Conservation (phyloP, 2,113 vertebrate species). For the Athene cunicularia region DNA sequence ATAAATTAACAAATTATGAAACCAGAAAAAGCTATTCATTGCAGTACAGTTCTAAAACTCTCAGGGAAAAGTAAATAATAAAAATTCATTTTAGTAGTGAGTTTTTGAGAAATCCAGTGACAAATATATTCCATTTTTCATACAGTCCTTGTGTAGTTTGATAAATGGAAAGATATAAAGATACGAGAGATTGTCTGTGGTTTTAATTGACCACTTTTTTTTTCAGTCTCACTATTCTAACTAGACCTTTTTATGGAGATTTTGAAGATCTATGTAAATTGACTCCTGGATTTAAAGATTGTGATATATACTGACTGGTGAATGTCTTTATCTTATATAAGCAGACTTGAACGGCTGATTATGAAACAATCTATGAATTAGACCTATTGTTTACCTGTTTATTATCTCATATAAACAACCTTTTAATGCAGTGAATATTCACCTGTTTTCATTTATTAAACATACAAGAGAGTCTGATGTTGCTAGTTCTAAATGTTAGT, state of each 20-base stretch:
- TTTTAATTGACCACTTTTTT: not conserved
- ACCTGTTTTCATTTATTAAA: not conserved
- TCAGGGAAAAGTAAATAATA: not conserved
- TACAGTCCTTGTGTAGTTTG: not conserved
- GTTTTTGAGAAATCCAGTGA: not conserved
- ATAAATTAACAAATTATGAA: not conserved
- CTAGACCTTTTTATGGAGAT: not conserved
- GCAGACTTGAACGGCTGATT: not conserved
- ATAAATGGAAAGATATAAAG: not conserved
- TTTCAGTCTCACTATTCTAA: not conserved
- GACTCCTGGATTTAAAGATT: not conserved
- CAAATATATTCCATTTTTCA: not conserved
- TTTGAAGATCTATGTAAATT: not conserved
- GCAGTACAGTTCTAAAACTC: not conserved
- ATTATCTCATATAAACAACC: not conserved
- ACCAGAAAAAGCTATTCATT: not conserved
- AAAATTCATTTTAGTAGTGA: not conserved
- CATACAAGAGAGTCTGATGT: not conserved
- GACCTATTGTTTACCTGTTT: not conserved
- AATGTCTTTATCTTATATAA: not conserved
- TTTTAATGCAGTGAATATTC: not conserved
- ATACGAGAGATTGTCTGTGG: not conserved
- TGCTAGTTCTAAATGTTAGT: not conserved
- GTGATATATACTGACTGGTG: not conserved
- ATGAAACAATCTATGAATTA: not conserved